phyloP scores from a whole-genome alignment of 2,797 vertebrate genomes.

The Uromys caudimaculatus region DNA sequence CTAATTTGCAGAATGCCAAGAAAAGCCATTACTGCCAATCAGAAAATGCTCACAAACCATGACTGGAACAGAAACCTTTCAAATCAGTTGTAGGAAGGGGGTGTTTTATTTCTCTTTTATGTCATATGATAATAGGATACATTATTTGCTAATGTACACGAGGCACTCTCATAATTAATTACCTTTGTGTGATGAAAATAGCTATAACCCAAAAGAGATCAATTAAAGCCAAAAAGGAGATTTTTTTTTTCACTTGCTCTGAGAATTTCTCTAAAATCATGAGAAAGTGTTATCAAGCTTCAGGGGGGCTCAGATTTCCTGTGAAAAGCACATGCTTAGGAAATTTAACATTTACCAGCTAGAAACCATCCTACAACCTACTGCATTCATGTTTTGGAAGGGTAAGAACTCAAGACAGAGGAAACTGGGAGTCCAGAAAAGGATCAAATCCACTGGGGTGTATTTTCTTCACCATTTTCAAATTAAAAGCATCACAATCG shows the following conservation, averaged over 20 bases:
- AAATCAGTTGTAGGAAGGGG: not conserved
- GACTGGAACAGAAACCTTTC: not conserved
- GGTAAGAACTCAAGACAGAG: not conserved
- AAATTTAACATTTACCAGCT: not conserved
- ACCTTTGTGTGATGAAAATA: not conserved
- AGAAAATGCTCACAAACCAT: not conserved
- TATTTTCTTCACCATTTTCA: not conserved
- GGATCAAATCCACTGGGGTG: not conserved
- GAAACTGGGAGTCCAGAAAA: too few species aligned
- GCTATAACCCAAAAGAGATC: not conserved
- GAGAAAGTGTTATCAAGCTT: not conserved
- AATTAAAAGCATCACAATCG: not conserved
- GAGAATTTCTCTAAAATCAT: not conserved
- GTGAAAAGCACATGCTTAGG: not conserved
- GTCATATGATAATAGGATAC: not conserved
- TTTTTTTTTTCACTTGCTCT: not conserved
- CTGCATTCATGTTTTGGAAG: not conserved
- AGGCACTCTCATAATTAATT: not conserved
- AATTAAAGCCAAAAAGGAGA: not conserved
- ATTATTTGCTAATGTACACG: not conserved
- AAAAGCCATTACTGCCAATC: not conserved
- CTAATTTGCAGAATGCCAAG: not conserved
- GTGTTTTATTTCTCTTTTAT: not conserved
- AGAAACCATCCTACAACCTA: not conserved
- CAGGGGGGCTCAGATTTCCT: rapidly evolving